phyloP scores from a whole-genome alignment of 2,888 invertebrate species.

The Acrobasis suavella region DNA sequence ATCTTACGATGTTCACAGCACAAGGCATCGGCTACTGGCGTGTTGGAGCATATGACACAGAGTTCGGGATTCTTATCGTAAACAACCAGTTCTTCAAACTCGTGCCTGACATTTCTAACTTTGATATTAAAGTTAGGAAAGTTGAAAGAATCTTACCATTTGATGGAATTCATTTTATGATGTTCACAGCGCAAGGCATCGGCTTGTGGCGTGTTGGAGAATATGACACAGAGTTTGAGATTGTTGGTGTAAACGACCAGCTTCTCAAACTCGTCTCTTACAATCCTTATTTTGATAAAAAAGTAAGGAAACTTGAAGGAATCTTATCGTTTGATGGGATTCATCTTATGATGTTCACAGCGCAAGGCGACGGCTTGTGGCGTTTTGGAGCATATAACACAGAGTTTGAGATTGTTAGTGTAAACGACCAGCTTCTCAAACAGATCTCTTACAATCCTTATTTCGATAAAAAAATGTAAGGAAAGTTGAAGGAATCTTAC shows the following conservation, averaged over 20 bases:
- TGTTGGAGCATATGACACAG: conserved; percentile 61
- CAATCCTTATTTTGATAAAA: too few species aligned
- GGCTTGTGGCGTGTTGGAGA: conserved; percentile 46
- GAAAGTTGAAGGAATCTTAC: too few species aligned
- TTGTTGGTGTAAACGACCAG: conserved; percentile 65
- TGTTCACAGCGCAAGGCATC: conserved; percentile 56
- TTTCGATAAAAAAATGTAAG: too few species aligned
- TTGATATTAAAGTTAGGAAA: too few species aligned
- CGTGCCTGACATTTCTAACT: too few species aligned
- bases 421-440: conserved; percentile 67
- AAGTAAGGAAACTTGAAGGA: too few species aligned
- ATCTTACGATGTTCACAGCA: conserved; percentile 60
- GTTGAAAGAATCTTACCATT: too few species aligned
- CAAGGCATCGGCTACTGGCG: conserved; percentile 39
- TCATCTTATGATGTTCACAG: conserved; percentile 62
- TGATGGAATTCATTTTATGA: conserved; percentile 55
- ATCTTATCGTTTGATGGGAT: conserved; percentile 59
- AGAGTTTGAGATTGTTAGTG: conserved; percentile 58
- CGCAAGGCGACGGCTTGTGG: conserved; percentile 41
- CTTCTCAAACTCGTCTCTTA: conserved; percentile 71
- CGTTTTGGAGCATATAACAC: conserved; percentile 58
- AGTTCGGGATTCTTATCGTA: conserved; percentile 63
- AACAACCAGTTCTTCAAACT: conserved; percentile 64
- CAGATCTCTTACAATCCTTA: conserved; percentile 75
- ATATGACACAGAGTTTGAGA: conserved; percentile 61